A percentile compares a stretch with the other conserved stretches of the same genome.
Evolutionary conservation across 2,797 vertebrate genomes (phyloP).

Genomic region (Pipistrellus kuhlii): DNA sequence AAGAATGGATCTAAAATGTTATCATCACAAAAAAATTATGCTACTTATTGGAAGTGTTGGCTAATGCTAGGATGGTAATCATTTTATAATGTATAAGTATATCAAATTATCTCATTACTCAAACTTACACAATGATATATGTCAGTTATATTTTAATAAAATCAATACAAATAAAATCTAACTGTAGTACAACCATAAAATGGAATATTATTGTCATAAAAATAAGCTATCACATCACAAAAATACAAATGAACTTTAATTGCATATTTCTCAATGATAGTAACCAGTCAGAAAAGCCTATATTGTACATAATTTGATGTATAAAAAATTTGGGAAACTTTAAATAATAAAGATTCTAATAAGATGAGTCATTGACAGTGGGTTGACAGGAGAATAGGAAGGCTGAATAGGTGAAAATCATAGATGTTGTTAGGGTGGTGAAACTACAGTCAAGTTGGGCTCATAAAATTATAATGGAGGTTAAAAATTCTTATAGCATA

Average conservation of each 20-base stretch:
- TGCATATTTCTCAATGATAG: too few relatives aligned
- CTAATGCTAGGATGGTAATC: neutral
- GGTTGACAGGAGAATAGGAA: neutral
- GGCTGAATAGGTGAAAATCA: neutral
- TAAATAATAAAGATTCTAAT: neutral
- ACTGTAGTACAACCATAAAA: too few relatives aligned
- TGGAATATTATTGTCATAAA: too few relatives aligned
- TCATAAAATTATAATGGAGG: neutral
- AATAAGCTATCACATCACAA: neutral
- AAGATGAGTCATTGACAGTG: neutral
- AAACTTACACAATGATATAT: neutral
- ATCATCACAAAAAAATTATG: neutral
- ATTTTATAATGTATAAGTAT: neutral
- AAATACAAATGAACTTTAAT: neutral
- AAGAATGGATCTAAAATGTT: neutral
- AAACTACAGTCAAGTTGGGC: neutral
- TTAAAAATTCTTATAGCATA: neutral
- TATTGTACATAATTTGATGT: neutral
- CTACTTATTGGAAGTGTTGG: neutral
- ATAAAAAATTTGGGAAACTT: neutral
- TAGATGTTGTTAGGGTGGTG: neutral
- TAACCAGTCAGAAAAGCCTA: neutral
- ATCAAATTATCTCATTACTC: neutral
- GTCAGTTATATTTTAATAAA: too few relatives aligned
- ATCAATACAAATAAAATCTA: too few relatives aligned